Conservation (phyloP, 2,797 vertebrate species). For the Sternarchorhynchus goeldii region DNA sequence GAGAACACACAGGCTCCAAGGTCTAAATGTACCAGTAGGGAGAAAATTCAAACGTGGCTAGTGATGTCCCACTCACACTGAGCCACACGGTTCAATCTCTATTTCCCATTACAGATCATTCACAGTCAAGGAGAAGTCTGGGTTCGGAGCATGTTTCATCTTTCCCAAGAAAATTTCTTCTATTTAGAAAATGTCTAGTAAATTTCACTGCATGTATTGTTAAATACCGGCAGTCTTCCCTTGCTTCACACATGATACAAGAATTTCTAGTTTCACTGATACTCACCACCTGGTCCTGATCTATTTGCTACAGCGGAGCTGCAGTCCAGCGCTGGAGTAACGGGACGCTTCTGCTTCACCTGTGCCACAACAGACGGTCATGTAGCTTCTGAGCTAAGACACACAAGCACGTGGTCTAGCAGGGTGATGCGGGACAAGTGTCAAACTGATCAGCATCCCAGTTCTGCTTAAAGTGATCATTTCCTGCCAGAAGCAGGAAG, state of each 20-base stretch:
- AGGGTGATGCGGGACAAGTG: too few relatives aligned
- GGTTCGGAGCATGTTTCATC: slow-evolving; percentile 16
- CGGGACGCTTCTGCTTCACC: slow-evolving; percentile 76
- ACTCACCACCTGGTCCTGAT: slow-evolving; percentile 58
- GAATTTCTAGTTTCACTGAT: background rate
- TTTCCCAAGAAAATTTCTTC: background rate
- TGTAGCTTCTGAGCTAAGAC: too few relatives aligned
- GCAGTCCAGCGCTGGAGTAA: slow-evolving; percentile 71
- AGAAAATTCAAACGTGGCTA: background rate
- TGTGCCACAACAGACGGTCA: slow-evolving; percentile 49
- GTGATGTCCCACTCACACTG: slow-evolving; percentile 23
- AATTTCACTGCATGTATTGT: too few relatives aligned
- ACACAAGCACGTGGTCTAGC: too few relatives aligned
- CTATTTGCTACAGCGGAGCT: slow-evolving; percentile 41
- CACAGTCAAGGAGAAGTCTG: slow-evolving; percentile 6
- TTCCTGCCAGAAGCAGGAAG: too few relatives aligned
- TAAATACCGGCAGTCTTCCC: too few relatives aligned
- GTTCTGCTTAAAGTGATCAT: too few relatives aligned
- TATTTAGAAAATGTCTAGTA: too few relatives aligned
- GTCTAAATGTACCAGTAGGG: background rate
- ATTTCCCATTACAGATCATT: slow-evolving; percentile 26
- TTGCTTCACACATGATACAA: background rate
- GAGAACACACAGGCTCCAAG: slow-evolving; percentile 1
- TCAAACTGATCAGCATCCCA: too few relatives aligned
- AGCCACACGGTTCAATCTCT: slow-evolving; percentile 21